phyloP scores from a whole-genome alignment of 2,888 invertebrate species.

The Axea sp. region DNA sequence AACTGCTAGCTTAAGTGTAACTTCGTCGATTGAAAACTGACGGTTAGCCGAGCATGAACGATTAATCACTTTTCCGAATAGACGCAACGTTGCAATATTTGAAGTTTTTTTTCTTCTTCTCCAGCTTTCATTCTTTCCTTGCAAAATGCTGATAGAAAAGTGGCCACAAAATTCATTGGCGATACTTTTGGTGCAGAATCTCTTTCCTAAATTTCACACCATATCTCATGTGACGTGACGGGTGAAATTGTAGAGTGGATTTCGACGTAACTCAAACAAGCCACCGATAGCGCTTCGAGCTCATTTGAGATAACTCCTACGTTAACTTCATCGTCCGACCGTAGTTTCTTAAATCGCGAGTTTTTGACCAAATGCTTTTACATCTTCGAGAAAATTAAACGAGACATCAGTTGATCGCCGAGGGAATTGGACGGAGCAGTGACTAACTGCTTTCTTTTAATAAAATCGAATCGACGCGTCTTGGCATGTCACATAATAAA shows the following conservation, averaged over 20 bases:
- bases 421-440: conserved; percentile 11
- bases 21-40: conserved; percentile 53
- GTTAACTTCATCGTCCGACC: conserved; percentile 37
- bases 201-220: conserved; percentile 42
- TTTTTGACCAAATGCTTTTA: conserved; percentile 26
- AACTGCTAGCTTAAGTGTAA: conserved; percentile 47
- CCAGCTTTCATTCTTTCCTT: background rate
- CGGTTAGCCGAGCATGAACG: conserved; percentile 45
- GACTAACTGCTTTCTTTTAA: conserved; percentile 21
- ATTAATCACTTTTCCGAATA: conserved; percentile 47
- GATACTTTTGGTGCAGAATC: too few species aligned
- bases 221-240: conserved; percentile 49
- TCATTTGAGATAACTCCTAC: conserved; percentile 53
- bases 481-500: conserved; percentile 18
- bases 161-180: background rate
- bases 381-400: conserved; percentile 14
- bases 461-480: conserved; percentile 18
- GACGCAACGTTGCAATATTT: conserved; percentile 56
- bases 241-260: conserved; percentile 54
- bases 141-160: conserved; percentile 14
- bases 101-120: conserved; percentile 9
- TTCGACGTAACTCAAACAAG: conserved; percentile 63
- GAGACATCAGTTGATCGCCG: conserved; percentile 14
- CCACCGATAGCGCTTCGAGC: conserved; percentile 41
- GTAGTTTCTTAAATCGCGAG: conserved; percentile 22